Evolutionary conservation across 2,888 invertebrate species (phyloP).

Genomic region (Microplitis deprimator): DNA sequence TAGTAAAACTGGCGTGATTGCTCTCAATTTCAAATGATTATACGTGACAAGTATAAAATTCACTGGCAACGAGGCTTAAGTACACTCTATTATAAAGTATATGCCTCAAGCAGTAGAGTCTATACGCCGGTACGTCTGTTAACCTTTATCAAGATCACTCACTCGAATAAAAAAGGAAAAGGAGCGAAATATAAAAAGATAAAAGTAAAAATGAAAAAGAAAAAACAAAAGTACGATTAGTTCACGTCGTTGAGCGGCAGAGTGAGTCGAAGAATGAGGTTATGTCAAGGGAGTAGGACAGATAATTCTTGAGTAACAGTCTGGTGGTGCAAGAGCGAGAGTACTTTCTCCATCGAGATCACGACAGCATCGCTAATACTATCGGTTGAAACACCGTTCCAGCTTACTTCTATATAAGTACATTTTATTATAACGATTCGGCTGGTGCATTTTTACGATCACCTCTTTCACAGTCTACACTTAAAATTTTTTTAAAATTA

Average conservation of each 20-base stretch:
- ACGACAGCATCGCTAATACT: conserved; percentile 45
- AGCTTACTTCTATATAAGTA: too few species aligned
- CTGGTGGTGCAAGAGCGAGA: conserved; percentile 35
- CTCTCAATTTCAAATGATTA: conserved; percentile 28
- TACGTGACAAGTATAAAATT: conserved; percentile 8
- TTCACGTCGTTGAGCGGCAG: conserved; percentile 10
- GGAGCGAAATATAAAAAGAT: not conserved
- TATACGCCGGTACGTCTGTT: not conserved
- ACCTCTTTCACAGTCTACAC: not conserved
- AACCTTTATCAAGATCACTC: conserved; percentile 24
- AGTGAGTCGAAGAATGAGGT: conserved; percentile 16
- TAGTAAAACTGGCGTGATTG: conserved; percentile 15
- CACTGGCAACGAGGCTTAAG: not conserved
- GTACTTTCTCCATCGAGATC: conserved; percentile 50
- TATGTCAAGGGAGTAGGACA: conserved; percentile 25
- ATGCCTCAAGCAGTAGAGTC: not conserved
- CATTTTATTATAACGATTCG: too few species aligned
- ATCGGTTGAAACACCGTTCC: conserved; percentile 17
- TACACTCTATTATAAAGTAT: not conserved
- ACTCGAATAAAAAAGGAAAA: conserved; percentile 1
- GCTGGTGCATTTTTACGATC: not conserved
- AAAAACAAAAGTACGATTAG: conserved; percentile 21
- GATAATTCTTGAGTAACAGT: conserved; percentile 23
- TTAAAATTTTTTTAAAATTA: not conserved
- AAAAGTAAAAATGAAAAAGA: conserved; percentile 1